phyloP scores from a whole-genome alignment of 2,797 vertebrate genomes.

The Eulemur coronatus region DNA sequence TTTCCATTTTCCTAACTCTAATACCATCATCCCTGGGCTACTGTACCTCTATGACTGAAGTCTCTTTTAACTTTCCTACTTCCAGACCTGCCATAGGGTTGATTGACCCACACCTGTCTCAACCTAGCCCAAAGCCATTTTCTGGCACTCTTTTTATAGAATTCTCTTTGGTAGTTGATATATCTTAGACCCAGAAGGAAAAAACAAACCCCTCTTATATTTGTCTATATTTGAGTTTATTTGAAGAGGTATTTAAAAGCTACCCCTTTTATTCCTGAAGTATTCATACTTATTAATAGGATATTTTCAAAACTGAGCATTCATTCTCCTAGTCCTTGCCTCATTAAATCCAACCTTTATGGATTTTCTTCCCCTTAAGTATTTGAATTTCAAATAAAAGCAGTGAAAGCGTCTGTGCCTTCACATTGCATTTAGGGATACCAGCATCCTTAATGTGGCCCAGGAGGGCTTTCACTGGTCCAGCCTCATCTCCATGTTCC shows the following conservation, averaged over 20 bases:
- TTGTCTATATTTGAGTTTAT: background rate
- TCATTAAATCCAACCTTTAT: slow-evolving; percentile 19
- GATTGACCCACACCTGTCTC: background rate
- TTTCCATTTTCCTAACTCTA: slow-evolving; percentile 23
- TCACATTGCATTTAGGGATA: background rate
- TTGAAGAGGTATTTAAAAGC: slow-evolving; percentile 32
- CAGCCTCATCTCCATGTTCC: background rate
- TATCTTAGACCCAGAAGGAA: background rate
- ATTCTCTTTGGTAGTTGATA: background rate
- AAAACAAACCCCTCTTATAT: background rate
- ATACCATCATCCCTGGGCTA: background rate
- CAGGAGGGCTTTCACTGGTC: background rate
- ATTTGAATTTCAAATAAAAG: slow-evolving; percentile 48
- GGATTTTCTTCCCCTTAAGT: slow-evolving; percentile 23
- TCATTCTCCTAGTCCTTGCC: background rate
- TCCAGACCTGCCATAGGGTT: background rate
- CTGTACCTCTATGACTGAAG: background rate
- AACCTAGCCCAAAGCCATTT: background rate
- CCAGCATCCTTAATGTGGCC: background rate
- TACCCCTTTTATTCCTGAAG: slow-evolving; percentile 14
- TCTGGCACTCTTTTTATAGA: background rate
- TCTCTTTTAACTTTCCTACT: background rate
- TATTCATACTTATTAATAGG: background rate
- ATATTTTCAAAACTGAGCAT: slow-evolving; percentile 36
- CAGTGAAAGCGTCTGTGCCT: background rate